Base-by-base conservation (phyloP, 2,888 invertebrate species). In the Noctuana brunneofusca region DNA sequence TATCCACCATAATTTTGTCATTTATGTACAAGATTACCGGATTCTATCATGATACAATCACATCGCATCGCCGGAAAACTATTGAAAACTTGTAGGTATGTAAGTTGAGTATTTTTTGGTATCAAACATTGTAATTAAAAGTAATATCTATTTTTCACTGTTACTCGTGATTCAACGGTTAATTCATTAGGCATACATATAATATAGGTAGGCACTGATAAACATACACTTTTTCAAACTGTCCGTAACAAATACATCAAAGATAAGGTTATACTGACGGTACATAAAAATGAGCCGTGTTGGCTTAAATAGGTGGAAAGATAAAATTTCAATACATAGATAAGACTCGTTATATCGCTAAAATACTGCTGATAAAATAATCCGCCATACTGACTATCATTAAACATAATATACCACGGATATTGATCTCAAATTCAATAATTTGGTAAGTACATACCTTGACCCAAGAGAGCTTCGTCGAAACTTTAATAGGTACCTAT, bases 251-350 rank as follows among this genome's bases (percentile, higher is more conserved):
- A 24, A 49, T 58, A 58, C 18, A 35, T 53, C 35, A 53, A n/a
- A 18, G 53, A 53, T 53, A 53, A 35, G 48, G 12, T 48, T 1
- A 22, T 12, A 48, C n/a, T n/a, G n/a, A n/a, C n/a, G 27, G 14
- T 22, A 58, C 16, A 30, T 58, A 58, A 50, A 20, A 8, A 18
- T 30, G 16, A 41, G 18, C 30, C 22, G n/a, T 18, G n/a, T 35
- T 32, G 38, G 43, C 20, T 46, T 22, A 43, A 59, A 59, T 41
- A 43, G 43, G 59, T 53, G 53, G 59, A 59, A 59, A 50, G 59
- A 59, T 59, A 53, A 53, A 43, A 22, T 20, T 54, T 38, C 49
- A 49, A 27, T 41, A 14, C 24, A 41, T 38, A 14, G 54, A 54
- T 54, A 54, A 54, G 38, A 3, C 4, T 22, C 5, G 30, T 52